These are phyloP conservation scores for Drymodes brunneopygia DNA, from an alignment of 2,113 vertebrate species.

Conservation along the genomic window DNA sequence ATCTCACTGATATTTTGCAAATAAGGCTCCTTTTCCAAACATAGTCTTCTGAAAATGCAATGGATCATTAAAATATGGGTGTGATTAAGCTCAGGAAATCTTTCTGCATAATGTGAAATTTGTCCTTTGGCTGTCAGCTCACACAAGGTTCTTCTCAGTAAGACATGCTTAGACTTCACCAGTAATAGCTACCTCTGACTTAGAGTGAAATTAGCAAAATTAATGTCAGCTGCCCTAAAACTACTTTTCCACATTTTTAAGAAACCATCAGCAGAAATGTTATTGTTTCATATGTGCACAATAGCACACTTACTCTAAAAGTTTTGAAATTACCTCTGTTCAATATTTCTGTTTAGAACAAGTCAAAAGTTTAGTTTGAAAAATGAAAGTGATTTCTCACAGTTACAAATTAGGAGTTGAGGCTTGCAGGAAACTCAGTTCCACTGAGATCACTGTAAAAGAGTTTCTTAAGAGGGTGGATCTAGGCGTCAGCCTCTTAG, in stretches of 20 bases:
- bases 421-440: not conserved
- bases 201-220: not conserved
- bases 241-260: not conserved
- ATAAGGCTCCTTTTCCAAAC: not conserved
- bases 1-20: not conserved
- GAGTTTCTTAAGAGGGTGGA: not conserved
- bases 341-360: not conserved
- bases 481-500: not conserved
- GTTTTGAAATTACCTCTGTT: not conserved
- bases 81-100: not conserved
- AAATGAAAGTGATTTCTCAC: not conserved
- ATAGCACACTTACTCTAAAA: not conserved
- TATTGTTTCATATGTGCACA: not conserved
- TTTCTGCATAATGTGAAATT: not conserved
- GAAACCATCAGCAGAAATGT: not conserved
- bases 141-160: not conserved
- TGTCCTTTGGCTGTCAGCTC: not conserved
- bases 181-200: not conserved
- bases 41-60: not conserved
- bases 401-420: not conserved
- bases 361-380: not conserved
- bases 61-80: not conserved
- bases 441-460: not conserved
- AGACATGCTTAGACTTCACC: not conserved
- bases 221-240: not conserved